phyloP scores from a whole-genome alignment of 2,888 invertebrate genomes.

The Drosophila peninsularis region DNA sequence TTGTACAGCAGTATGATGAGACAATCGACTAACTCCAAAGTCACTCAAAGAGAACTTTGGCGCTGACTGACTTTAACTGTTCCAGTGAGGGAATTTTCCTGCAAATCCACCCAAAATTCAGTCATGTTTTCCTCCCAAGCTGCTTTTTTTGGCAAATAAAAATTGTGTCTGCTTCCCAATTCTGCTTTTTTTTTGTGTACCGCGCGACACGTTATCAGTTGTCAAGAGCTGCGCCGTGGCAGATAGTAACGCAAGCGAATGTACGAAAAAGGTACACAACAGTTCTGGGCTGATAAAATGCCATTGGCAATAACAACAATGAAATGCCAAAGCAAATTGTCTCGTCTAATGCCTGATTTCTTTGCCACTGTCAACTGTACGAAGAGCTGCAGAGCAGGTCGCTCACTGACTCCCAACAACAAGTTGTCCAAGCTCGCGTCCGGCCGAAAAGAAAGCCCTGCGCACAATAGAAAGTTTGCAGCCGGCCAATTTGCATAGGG shows the following conservation, averaged over 20 bases:
- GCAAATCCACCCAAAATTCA: not conserved
- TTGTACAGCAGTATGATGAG: not conserved
- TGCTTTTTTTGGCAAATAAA: constrained; percentile 19
- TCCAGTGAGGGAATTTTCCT: no score
- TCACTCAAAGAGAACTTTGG: not conserved
- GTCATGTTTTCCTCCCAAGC: constrained; percentile 13
- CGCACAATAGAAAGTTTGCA: constrained; percentile 59
- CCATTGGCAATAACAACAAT: constrained; percentile 52
- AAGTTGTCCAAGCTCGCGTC: constrained; percentile 31
- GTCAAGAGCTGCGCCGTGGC: constrained; percentile 30
- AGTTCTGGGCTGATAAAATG: constrained; percentile 63
- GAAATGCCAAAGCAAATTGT: constrained; percentile 34
- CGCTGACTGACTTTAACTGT: no score
- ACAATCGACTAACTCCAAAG: not conserved
- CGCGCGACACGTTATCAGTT: constrained; percentile 40
- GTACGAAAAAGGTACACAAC: constrained; percentile 12
- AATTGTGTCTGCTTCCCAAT: constrained; percentile 9
- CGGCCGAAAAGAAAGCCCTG: constrained; percentile 58
- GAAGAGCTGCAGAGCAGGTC: constrained; percentile 21
- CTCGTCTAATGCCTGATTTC: constrained; percentile 17
- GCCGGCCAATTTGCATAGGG: constrained; percentile 61
- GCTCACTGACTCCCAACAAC: constrained; percentile 13
- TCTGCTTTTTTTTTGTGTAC: constrained; percentile 10
- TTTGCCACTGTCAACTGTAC: constrained; percentile 29
- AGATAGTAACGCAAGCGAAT: constrained; percentile 29